These are phyloP conservation scores for Sardina pilchardus DNA, from an alignment of 2,113 vertebrate genomes.

Conservation along the genomic window DNA sequence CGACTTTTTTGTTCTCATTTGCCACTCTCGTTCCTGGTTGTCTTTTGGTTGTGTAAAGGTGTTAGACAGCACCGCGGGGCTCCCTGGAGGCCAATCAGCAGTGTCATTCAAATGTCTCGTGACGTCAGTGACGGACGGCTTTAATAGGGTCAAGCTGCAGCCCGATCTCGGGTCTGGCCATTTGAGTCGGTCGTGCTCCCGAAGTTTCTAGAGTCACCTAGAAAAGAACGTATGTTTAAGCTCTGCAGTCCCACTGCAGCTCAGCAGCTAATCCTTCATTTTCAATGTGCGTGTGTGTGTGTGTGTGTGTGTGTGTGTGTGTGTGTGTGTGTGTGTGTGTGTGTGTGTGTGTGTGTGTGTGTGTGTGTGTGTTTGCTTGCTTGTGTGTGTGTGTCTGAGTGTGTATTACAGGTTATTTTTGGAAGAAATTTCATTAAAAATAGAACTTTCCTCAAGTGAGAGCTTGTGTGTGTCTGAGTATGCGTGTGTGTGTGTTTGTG, in stretches of 20 bases:
- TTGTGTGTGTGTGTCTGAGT: neutral
- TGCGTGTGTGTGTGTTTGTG: constrained; percentile 6
- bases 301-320: neutral
- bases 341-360: neutral
- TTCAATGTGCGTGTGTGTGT: neutral
- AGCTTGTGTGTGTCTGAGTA: constrained; percentile 14
- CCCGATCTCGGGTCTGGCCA: neutral
- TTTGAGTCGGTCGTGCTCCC: neutral
- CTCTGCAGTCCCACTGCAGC: constrained; percentile 20
- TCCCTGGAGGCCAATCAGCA: neutral
- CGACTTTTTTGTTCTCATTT: neutral
- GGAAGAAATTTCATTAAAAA: constrained; percentile 33
- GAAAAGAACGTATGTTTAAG: constrained; percentile 14
- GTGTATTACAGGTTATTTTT: constrained; percentile 26
- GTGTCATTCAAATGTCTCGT: neutral
- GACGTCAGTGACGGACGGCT: neutral
- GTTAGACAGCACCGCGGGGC: neutral
- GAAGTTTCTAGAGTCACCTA: neutral
- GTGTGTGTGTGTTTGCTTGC: neutral
- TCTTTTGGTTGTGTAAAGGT: neutral
- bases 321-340: neutral
- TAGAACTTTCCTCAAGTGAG: constrained; percentile 5
- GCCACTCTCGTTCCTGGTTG: neutral
- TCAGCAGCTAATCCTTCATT: constrained; percentile 27
- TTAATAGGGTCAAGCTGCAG: neutral